Base-by-base conservation (phyloP, 2,113 vertebrate genomes). In the Aramus guarauna region DNA sequence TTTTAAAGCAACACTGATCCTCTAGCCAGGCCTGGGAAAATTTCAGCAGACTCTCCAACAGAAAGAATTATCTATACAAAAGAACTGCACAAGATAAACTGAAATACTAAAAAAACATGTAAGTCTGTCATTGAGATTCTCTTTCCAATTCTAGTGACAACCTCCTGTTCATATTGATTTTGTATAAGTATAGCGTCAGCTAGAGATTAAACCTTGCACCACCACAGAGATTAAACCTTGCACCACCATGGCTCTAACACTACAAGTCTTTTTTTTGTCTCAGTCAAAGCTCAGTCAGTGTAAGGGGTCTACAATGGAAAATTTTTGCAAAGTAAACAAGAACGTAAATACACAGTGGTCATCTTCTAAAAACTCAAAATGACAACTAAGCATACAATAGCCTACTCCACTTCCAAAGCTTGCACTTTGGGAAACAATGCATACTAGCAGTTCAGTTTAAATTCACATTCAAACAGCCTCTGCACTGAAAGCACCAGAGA, bases 1-100 rank as follows among this genome's bases (percentile, higher is more conserved):
- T 86, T 89, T 89, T 81, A 94, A 94, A 94, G 68, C 80, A 84
- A 74, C 77, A 67, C 56, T 43, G 69, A 91, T 88, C 64, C 82
- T 78, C 43, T 43, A 71, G 66, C 56, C 85, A 85, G 81, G 73
- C 87, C 88, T 85, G 90, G 75, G 94, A 92, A 85, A 48, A 21
- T 68, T 91, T 76, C 87, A 95, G 48, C 73, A 85, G 77, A 67
- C 11, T 27, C 53, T 68, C 60, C 56, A 75, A 60, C 84, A 82
- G 90, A 81, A 91, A 74, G 60, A 78, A 47, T 45, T 64, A 58
- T 78, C 24, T 79, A 19, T 45, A 68, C 83, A 90, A 66, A 72
- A 90, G 66, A 39, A 55, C 48, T 48, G 52, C 71, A 76, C 67
- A 62, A 90, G 72, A 83, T 83, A 85, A 90, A 92, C 62, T 21